A percentile compares a stretch with the other conserved stretches of the same genome.
Conservation (phyloP, 2,113 vertebrate genomes). For the Pituophis catenifer region DNA sequence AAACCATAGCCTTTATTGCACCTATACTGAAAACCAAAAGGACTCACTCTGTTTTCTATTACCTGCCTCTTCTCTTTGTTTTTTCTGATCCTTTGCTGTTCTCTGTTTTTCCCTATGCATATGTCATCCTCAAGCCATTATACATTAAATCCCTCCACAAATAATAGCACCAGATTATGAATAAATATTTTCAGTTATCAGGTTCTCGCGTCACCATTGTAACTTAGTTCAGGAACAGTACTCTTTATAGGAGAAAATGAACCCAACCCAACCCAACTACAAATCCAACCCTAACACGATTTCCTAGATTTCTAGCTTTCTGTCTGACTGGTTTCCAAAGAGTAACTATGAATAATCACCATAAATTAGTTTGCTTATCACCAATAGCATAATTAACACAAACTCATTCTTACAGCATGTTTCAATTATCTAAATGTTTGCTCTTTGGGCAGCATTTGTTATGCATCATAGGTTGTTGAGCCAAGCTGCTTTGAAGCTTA, state of each 20-base stretch:
- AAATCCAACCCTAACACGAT: not conserved
- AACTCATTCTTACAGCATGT: not conserved
- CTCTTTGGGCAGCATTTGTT: not conserved
- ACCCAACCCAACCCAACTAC: not conserved
- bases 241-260: not conserved
- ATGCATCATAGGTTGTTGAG: not conserved
- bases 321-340: conserved; percentile 1
- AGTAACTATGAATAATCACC: not conserved
- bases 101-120: not conserved
- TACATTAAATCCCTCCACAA: not conserved
- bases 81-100: not conserved
- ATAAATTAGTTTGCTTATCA: not conserved
- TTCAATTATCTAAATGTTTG: not conserved
- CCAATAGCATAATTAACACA: not conserved
- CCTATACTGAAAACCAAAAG: not conserved
- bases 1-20: not conserved
- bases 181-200: not conserved
- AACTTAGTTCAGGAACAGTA: not conserved
- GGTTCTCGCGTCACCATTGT: not conserved
- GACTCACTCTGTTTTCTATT: not conserved
- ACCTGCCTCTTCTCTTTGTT: not conserved
- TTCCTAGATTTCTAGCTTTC: not conserved
- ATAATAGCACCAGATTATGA: not conserved
- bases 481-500: not conserved
- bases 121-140: not conserved